A percentile compares a stretch with the other conserved stretches of the same genome.
Evolutionary conservation across 35 echinoderm and acorn worm species (phyloP).

Genomic region (Nesometra sesokonis): DNA sequence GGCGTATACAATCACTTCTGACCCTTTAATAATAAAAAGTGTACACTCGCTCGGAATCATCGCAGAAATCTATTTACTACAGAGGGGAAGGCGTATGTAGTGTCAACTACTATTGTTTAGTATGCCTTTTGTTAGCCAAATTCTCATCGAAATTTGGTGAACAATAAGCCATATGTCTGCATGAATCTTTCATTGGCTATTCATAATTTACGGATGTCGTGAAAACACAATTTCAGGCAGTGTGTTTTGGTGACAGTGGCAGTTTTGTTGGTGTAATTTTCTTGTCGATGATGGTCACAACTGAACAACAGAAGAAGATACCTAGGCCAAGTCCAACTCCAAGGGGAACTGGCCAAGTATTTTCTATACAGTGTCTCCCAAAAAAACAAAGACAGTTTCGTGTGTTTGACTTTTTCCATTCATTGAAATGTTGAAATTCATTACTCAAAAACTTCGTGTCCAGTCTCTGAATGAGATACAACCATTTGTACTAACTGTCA

Average conservation of each 20-base stretch:
- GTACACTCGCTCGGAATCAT: background rate
- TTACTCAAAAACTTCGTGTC: constrained; percentile 75
- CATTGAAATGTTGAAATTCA: constrained; percentile 3
- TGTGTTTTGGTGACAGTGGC: background rate
- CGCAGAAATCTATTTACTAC: background rate
- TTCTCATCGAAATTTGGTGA: background rate
- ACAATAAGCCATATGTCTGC: background rate
- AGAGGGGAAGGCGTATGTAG: background rate
- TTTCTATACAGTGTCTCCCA: too few relatives aligned
- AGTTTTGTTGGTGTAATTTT: background rate
- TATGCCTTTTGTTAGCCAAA: background rate
- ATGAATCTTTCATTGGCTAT: background rate
- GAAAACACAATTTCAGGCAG: background rate
- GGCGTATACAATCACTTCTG: background rate
- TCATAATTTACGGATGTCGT: background rate
- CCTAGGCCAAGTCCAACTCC: background rate
- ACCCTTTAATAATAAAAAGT: background rate
- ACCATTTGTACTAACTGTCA: constrained; percentile 41
- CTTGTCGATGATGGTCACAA: background rate
- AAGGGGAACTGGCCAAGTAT: background rate
- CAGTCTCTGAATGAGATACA: constrained; percentile 92
- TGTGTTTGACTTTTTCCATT: background rate
- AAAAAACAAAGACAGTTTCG: background rate
- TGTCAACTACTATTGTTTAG: background rate
- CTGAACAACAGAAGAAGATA: background rate